Evolutionary conservation across 2,797 vertebrate species (phyloP), one percentile per base, ranked within the genome.

Genomic region (Lepus townsendii): DNA sequence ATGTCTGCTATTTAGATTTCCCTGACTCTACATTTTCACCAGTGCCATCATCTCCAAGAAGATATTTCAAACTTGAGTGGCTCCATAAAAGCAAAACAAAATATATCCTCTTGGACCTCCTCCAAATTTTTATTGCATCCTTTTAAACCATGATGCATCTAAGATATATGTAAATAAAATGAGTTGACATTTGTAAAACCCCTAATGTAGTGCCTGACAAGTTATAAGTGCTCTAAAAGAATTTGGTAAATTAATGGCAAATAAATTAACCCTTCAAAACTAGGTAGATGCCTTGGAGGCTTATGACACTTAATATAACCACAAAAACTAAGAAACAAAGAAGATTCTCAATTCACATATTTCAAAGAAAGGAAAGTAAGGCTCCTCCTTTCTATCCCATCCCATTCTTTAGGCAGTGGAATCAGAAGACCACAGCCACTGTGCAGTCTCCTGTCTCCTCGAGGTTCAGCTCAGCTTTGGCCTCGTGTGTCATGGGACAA

Each of bases 91-190:
- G 27, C 57, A 57, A 77, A 84, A 75, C 30, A 52, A 57, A 4
- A 75, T 20, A 17, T 30, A 69, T 90, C 87, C 38, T 65, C 17
- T 32, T 87, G 19, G n/a, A 84, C 57, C 9, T 88, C 83, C 30
- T 42, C 42, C 42, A 77, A 66, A 27, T 88, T 65, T 76, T 35
- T 16, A 79, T 0, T 50, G 35, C 65, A 26, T 82, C 88, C 38
- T 66, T 80, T 79, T 89, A 77, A 66, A 22, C 52, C 66, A 63
- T 11, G 69, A 35, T 72, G 24, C 66, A 84, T 79, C 54, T 80
- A 62, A 94, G 73, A 69, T n/a, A 71, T 22, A 11, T 91, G 13
- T 35, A 90, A 73, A 84, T 60, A 85, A 84, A 90, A 88, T 72
- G 57, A n/a, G 1, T 30, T 42, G 20, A 65, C 54, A 78, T 72